Evolutionary conservation across 2,888 invertebrate species (phyloP).

Genomic region (Drosophila nigricruria): DNA sequence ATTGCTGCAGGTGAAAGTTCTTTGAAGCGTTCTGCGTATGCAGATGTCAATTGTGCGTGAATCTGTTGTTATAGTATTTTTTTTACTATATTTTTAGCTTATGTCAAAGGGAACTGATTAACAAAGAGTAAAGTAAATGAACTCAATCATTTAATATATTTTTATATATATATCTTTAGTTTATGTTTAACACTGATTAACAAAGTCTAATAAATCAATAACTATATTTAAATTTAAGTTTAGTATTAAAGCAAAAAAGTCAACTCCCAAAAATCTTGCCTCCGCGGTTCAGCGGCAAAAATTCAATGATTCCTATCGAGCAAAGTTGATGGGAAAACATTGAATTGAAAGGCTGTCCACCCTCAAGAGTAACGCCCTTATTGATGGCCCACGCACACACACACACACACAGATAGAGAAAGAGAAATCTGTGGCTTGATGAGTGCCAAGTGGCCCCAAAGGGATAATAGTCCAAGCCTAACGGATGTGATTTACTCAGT

Average conservation of each 20-base stretch:
- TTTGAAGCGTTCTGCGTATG: neutral
- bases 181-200: no score
- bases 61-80: no score
- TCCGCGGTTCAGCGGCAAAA: conserved; percentile 31
- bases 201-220: no score
- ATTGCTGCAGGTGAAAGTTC: conserved; percentile 22
- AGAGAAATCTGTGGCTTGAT: conserved; percentile 53
- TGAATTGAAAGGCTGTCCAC: conserved; percentile 26
- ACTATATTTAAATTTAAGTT: neutral
- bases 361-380: conserved; percentile 44
- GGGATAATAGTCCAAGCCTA: conserved; percentile 66
- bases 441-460: conserved; percentile 71
- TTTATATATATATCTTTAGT: no score
- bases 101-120: neutral
- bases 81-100: neutral
- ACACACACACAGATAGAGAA: conserved; percentile 2
- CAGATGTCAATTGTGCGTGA: neutral
- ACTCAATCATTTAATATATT: no score
- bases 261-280: neutral
- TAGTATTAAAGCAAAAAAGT: neutral
- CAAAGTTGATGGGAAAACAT: conserved; percentile 36
- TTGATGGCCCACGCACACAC: conserved; percentile 50
- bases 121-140: neutral
- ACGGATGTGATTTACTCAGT: conserved; percentile 56
- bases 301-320: conserved; percentile 59